Base-by-base conservation (phyloP, 2,113 vertebrate genomes). In the Archocentrus centrarchus region DNA sequence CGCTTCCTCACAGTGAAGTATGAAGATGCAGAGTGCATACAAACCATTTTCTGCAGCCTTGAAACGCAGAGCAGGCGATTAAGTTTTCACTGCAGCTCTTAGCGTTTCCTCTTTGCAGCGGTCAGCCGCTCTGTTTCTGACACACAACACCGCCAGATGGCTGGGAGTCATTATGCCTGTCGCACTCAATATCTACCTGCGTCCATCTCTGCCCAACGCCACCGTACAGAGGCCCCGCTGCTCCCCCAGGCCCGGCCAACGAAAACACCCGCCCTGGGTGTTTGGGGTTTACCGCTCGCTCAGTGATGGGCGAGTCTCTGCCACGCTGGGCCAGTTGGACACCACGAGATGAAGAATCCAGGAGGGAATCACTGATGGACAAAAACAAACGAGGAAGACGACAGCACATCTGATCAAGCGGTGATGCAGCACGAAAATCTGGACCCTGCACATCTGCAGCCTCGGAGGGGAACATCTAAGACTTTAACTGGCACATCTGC, bases 141-240 rank as follows among this genome's bases (percentile, higher is more conserved):
- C 66, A 81, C 80, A 60, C 27, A 61, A 73, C 58, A 81, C 80
- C 39, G 30, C 57, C 80, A 81, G 80, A 81, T 81, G 80, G 80
- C 80, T 75, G 80, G 47, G 44, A 75, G 58, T 81, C 80, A 81
- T 81, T 81, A 81, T 61, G 66, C 20, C 66, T 81, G 80, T 81
- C 79, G 35, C 66, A 75, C 37, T 75, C 27, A 47, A 81, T 80
- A 59, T 68, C 63, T 66, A 57, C 79, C 32, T 15, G 63, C 20
- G 63, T 81, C 79, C 39, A 81, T 81, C 79, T 81, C 55, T 47
- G 39, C 79, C 63, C 79, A 44, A n/a, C 61, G 20, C 63, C 55
- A 59, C 55, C 1, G 24, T 70, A 59, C 66, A 81, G 80, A 50
- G 39, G 27, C 39, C 24, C 57, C 58, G 1, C n/a, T 14, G 63